Conservation (phyloP, 2,888 invertebrate species). For the Metacarcinus magister region DNA sequence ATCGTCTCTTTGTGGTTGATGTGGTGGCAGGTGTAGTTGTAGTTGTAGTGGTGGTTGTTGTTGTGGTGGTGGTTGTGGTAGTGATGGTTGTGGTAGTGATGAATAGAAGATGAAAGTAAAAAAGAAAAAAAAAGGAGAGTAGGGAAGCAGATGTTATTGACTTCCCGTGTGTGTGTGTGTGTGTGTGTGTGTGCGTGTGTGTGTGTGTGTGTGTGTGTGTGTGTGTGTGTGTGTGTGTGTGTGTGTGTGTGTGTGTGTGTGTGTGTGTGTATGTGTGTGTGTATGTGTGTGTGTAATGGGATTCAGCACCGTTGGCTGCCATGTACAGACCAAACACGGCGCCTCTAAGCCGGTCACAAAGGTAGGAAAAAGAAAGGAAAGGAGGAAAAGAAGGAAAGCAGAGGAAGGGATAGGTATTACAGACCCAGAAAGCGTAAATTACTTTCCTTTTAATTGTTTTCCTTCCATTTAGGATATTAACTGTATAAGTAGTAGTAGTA, state of each 20-base stretch:
- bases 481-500: neutral
- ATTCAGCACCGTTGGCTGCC: neutral
- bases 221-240: neutral
- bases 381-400: neutral
- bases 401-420: neutral
- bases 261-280: slow-evolving; percentile 43
- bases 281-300: neutral
- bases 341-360: neutral
- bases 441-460: neutral
- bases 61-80: neutral
- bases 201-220: neutral
- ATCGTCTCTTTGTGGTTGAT: too few species aligned
- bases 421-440: neutral
- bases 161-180: neutral
- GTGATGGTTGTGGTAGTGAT: neutral
- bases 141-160: too few species aligned
- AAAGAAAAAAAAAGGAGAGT: too few species aligned
- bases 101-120: neutral
- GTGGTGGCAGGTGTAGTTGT: slow-evolving; percentile 22
- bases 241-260: neutral
- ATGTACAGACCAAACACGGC: neutral
- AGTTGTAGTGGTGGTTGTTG: neutral
- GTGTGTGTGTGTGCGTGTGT: slow-evolving; percentile 45
- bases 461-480: neutral
- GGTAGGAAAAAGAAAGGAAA: neutral